Base-by-base conservation (phyloP, 2,113 vertebrate species). In the Gymnogyps californianus region DNA sequence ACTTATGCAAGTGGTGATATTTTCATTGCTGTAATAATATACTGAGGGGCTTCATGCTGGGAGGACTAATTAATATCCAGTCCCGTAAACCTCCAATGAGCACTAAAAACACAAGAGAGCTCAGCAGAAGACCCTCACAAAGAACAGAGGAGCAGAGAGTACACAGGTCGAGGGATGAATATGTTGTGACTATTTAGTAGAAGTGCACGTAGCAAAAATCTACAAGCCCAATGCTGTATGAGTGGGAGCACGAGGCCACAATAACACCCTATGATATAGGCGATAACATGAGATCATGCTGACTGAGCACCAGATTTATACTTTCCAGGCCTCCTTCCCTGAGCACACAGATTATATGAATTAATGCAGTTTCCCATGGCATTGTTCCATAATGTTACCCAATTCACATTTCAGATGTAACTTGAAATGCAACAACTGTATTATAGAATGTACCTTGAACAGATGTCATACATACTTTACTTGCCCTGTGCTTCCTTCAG, bases 21-120 rank as follows among this genome's bases (percentile, higher is more conserved):
- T 83, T 83, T 87, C 52, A 71, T 24, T 79, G 22, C 51, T 82
- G 25, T n/a, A 87, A 81, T 86, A 89, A 72, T 40, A 49, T 40
- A 71, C 26, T 31, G 62, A 74, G 49, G 40, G 62, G 32, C 7
- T 32, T 74, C 49, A 51, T 72, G 54, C 20, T 82, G 74, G 25
- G 67, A 92, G 46, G 16, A 70, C 54, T 90, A 91, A 87, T 94
- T 84, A 83, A 62, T 55, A 93, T 54, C 54, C 34, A 95, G 34
- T 70, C 36, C 61, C 6, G 13, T 54, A 95, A 95, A 95, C 31
- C 52, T 89, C 74, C 36, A 70, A 11, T 5, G 54, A 66, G 34
- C 22, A 10, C 74, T 66, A 76, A 71, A 79, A 78, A 3, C 65
- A 81, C 10, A 3, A 61, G 51, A 64, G 32, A 47, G 49, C 12